Evolutionary conservation across 2,797 vertebrate genomes (phyloP).

Genomic region (Crenichthys baileyi): DNA sequence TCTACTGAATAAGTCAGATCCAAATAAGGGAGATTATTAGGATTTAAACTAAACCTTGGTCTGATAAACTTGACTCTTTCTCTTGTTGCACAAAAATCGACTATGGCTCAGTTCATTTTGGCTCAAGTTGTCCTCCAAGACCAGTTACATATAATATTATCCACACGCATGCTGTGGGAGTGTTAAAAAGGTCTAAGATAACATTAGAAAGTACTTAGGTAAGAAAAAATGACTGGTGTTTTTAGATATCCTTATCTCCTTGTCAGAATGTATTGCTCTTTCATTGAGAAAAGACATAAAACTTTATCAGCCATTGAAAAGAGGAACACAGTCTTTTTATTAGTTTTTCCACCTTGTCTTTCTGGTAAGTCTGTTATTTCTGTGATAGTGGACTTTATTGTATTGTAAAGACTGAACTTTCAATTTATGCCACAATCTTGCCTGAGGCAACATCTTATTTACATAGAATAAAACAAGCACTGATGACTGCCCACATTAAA

Average conservation of each 20-base stretch:
- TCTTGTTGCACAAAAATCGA: neutral
- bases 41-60: neutral
- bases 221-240: neutral
- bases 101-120: neutral
- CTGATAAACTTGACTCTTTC: neutral
- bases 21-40: neutral
- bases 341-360: conserved; percentile 21
- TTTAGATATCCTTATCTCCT: conserved; percentile 6
- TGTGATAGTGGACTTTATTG: conserved; percentile 14
- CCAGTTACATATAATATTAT: neutral
- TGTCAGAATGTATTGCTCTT: neutral
- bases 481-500: neutral
- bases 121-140: neutral
- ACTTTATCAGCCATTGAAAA: neutral
- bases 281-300: neutral
- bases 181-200: conserved; percentile 8
- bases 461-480: conserved; percentile 30
- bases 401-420: conserved; percentile 34
- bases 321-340: conserved; percentile 12
- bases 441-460: conserved; percentile 12
- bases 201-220: neutral
- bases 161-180: neutral
- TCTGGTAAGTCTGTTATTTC: conserved; percentile 12
- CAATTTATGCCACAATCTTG: conserved; percentile 17
- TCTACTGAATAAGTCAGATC: neutral